Base-by-base conservation (phyloP, 1,140 invertebrate species). In the Coboldia fuscipes region DNA sequence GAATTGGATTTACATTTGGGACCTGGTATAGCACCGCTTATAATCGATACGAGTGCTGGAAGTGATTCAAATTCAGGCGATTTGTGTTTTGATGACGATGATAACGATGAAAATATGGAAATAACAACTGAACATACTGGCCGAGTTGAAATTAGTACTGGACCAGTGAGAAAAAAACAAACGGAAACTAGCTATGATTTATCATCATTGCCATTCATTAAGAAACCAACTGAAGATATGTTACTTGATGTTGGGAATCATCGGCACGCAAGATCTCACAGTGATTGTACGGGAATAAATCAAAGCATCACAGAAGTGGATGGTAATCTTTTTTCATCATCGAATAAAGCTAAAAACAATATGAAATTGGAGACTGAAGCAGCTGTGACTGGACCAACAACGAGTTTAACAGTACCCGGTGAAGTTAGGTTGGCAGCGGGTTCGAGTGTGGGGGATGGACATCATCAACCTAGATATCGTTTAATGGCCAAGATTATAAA, bases 11-110 rank as follows among this genome's bases (percentile, higher is more conserved):
- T 18, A 16, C 28, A 28, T 17, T 18, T 20, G 12, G 24, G 12
- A 3, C n/a, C n/a, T n/a, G n/a, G n/a, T n/a, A n/a, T n/a, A n/a
- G n/a, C 30, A 20, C 13, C 6, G 12, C 21, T 35, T 16, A 3
- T 9, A 23, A 15, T 8, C 12, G 5, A 34, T 14, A 24, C 9
- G 12, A 33, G 35, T n/a, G 31, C 29, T 1, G 37, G 33, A 1
- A 38, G 37, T 20, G 37, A 38, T 19, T 19, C 15, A 4, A 38
- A 38, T 35, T 38, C 37, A 2, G 36, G 36, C 12, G 36, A 37
- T 28, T 16, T 33, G 4, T 8, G 15, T 14, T 26, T 32, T 18
- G 36, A 37, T 23, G 30, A 34, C n/a, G 36, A 37, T 34, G 9
- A 29, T 6, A 5, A 26, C 4, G 36, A 34, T 15, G 24, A 22